Percentiles rank a stretch among this genome's conserved stretches.
Evolutionary conservation across 2,888 invertebrate genomes (phyloP).

Genomic region (Notodonta dromedarius): DNA sequence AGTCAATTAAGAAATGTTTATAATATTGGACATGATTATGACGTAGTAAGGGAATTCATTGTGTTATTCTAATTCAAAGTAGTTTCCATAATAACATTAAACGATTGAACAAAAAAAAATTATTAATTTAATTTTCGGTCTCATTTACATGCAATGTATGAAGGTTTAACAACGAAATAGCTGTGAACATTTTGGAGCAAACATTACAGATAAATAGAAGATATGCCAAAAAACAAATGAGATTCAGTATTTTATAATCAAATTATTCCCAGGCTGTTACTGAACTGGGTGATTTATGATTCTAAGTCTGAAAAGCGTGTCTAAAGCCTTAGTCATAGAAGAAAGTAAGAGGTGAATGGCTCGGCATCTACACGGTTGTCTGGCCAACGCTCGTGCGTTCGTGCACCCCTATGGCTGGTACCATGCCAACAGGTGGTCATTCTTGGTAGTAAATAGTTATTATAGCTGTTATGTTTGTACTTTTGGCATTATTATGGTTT

Average conservation of each 20-base stretch:
- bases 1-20: slow-evolving; percentile 1
- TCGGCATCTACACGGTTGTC: slow-evolving; percentile 30
- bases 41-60: neutral
- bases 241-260: neutral
- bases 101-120: no score
- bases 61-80: neutral
- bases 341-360: slow-evolving; percentile 53
- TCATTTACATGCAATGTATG: no score
- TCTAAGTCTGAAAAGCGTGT: slow-evolving; percentile 10
- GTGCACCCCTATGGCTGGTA: slow-evolving; percentile 27
- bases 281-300: neutral
- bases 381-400: slow-evolving; percentile 35
- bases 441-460: slow-evolving; percentile 14
- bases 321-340: slow-evolving; percentile 37
- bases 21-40: neutral
- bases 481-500: neutral
- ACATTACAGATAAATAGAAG: no score
- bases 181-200: no score
- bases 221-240: no score
- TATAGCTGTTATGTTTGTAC: slow-evolving; percentile 8
- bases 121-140: no score
- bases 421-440: slow-evolving; percentile 36
- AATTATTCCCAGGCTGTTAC: neutral
- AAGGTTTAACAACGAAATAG: no score
- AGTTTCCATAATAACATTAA: no score